Evolutionary conservation across 2,113 vertebrate species (phyloP).

Genomic region (Puntigrus tetrazona): DNA sequence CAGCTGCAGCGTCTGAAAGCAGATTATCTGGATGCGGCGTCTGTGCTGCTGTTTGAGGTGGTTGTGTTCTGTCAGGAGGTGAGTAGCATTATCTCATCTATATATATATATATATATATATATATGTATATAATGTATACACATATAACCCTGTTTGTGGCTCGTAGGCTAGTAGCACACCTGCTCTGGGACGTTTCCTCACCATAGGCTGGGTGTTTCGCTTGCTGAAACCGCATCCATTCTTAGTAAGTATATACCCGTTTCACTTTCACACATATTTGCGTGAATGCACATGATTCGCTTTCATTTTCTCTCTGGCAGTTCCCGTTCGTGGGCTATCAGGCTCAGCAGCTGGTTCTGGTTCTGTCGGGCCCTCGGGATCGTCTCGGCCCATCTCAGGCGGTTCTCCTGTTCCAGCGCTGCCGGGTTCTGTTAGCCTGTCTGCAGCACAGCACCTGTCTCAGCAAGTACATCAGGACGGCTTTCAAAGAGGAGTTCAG

Average conservation of each 20-base stretch:
- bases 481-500: slow-evolving; percentile 80
- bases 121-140: neutral
- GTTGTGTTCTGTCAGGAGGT: slow-evolving; percentile 72
- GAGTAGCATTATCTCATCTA: slow-evolving; percentile 36
- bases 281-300: neutral
- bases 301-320: slow-evolving; percentile 39
- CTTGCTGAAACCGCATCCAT: slow-evolving; percentile 69
- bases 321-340: slow-evolving; percentile 70
- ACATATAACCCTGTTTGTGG: neutral
- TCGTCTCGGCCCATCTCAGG: slow-evolving; percentile 67
- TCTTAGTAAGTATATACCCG: slow-evolving; percentile 62
- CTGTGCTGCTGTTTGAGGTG: slow-evolving; percentile 73
- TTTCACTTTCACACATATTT: neutral
- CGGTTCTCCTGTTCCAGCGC: slow-evolving; percentile 78
- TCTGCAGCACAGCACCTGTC: slow-evolving; percentile 70
- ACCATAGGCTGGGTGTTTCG: slow-evolving; percentile 72
- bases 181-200: slow-evolving; percentile 61
- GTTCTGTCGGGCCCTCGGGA: slow-evolving; percentile 62
- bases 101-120: neutral
- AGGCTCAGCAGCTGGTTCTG: slow-evolving; percentile 72
- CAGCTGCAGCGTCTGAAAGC: slow-evolving; percentile 63
- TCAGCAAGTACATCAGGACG: slow-evolving; percentile 69
- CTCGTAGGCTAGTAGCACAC: slow-evolving; percentile 66
- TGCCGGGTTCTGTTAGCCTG: slow-evolving; percentile 76
- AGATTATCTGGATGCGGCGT: slow-evolving; percentile 71